Conservation (phyloP, 2,113 vertebrate genomes). For the Chloroceryle aenea region DNA sequence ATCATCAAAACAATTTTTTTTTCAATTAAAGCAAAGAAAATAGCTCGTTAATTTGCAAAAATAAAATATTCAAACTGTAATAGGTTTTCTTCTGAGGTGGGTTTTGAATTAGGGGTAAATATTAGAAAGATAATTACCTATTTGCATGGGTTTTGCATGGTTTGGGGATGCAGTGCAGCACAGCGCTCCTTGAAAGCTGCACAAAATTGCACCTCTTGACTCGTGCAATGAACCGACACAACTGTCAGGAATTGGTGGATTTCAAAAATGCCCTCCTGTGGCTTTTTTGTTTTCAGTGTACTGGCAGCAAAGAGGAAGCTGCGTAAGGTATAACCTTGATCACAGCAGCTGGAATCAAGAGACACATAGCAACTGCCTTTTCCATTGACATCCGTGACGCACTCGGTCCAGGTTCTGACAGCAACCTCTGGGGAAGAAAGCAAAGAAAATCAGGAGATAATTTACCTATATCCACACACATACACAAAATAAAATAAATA, state of each 20-base stretch:
- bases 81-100: neutral
- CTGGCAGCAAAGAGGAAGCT: neutral
- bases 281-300: neutral
- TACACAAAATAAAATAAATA: neutral
- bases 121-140: neutral
- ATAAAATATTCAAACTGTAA: neutral
- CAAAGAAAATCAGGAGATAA: neutral
- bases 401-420: neutral
- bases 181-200: neutral
- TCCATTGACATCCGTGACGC: neutral
- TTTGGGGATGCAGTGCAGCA: neutral
- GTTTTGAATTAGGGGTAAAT: neutral
- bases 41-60: neutral
- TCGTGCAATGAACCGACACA: rapidly evolving
- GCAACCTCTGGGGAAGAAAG: neutral
- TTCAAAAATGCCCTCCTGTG: neutral
- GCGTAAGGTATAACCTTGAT: too few relatives aligned
- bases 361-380: neutral
- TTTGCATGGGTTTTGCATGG: neutral
- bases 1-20: neutral
- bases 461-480: neutral
- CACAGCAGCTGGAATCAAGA: neutral
- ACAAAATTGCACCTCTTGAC: neutral
- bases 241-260: neutral
- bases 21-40: neutral